A percentile compares a stretch with the other conserved stretches of the same genome.
These are phyloP conservation scores for Colletes collaris DNA, from an alignment of 2,888 invertebrate species.

Conservation along the genomic window DNA sequence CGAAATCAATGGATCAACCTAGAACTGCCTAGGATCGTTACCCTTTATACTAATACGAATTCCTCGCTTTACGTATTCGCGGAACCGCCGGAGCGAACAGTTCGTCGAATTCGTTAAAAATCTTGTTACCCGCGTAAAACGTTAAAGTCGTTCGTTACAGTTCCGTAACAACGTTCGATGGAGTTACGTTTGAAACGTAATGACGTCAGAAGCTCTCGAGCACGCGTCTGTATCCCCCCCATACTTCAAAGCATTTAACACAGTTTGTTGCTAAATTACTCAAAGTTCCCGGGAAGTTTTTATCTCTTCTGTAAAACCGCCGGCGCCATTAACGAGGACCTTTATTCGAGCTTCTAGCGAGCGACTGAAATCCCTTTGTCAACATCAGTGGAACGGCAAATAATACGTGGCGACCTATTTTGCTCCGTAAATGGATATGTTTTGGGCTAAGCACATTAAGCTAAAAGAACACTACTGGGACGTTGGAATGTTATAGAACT, in stretches of 20 bases:
- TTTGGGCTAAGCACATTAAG: not conserved
- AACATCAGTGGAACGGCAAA: too few species aligned
- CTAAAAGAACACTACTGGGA: not conserved
- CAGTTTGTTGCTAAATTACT: slow-evolving; percentile 9
- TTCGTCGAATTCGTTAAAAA: too few species aligned
- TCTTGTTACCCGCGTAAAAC: not conserved
- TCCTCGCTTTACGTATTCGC: too few species aligned
- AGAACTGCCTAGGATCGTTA: too few species aligned
- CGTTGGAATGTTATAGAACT: not conserved
- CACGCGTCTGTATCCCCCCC: not conserved
- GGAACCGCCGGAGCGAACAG: too few species aligned
- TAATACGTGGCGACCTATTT: not conserved
- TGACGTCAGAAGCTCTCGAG: not conserved
- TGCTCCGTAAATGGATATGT: not conserved
- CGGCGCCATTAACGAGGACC: not conserved
- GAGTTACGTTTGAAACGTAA: not conserved
- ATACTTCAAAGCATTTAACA: not conserved
- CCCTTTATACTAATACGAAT: too few species aligned
- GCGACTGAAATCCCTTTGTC: too few species aligned
- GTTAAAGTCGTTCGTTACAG: too few species aligned
- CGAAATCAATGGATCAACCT: slow-evolving; percentile 16
- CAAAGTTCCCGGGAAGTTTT: not conserved
- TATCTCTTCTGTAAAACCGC: not conserved
- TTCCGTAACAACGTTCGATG: not conserved
- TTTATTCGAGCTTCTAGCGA: not conserved